Evolutionary conservation across 2,888 invertebrate genomes (phyloP).

Genomic region (Leptogaster cylindrica): DNA sequence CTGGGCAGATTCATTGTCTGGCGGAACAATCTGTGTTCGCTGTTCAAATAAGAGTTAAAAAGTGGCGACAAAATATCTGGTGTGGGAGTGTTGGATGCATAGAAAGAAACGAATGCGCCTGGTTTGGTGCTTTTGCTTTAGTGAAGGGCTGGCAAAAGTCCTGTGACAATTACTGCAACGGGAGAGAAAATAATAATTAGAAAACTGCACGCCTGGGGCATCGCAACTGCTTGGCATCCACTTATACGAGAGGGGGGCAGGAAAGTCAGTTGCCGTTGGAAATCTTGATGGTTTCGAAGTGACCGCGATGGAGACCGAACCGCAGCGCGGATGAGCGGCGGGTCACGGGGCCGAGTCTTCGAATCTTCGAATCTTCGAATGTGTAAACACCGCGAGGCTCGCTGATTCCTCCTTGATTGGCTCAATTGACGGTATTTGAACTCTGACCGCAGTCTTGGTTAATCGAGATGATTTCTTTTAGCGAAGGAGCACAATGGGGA

Average conservation of each 20-base stretch:
- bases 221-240: too few species aligned
- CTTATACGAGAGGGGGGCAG: too few species aligned
- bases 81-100: background rate
- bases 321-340: background rate
- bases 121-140: background rate
- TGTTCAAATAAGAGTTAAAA: too few species aligned
- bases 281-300: too few species aligned
- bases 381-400: conserved; percentile 16
- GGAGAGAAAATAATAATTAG: background rate
- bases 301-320: background rate
- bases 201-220: background rate
- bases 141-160: too few species aligned
- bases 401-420: conserved; percentile 58
- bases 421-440: conserved; percentile 63
- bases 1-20: background rate
- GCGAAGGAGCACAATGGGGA: conserved; percentile 26
- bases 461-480: conserved; percentile 48
- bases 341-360: conserved; percentile 31
- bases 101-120: background rate
- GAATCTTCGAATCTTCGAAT: background rate
- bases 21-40: conserved; percentile 4
- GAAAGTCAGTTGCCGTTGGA: too few species aligned
- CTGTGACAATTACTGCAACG: background rate
- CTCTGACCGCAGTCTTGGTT: conserved; percentile 56
- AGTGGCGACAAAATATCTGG: background rate